Evolutionary conservation across 2,888 invertebrate genomes (phyloP).

Genomic region (Cyrtodaria siliqua): DNA sequence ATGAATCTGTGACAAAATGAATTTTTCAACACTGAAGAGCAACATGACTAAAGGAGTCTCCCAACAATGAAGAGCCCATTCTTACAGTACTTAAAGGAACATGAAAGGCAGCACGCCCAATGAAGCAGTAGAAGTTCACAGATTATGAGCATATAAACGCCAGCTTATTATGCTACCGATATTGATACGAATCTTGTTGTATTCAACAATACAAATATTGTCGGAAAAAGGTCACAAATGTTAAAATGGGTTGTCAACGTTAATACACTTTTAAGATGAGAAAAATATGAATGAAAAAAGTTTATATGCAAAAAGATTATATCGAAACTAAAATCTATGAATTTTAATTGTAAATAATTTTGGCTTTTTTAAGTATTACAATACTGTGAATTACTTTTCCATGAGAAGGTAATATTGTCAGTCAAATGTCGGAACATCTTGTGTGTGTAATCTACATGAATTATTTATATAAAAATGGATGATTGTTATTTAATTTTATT

Average conservation of each 20-base stretch:
- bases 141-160: constrained; percentile 20
- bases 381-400: too few species aligned
- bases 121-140: constrained; percentile 10
- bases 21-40: constrained; percentile 38
- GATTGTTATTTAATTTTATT: too few species aligned
- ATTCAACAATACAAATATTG: constrained; percentile 17
- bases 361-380: too few species aligned
- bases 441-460: too few species aligned
- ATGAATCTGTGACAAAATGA: constrained; percentile 23
- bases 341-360: too few species aligned
- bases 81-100: constrained; percentile 27
- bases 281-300: too few species aligned
- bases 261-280: not conserved
- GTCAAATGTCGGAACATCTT: too few species aligned
- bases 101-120: constrained; percentile 25
- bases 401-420: too few species aligned
- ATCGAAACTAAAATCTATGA: too few species aligned
- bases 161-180: constrained; percentile 28
- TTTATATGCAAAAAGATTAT: too few species aligned
- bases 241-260: constrained; percentile 26
- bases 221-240: constrained; percentile 31
- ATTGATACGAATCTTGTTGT: constrained; percentile 38
- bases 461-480: too few species aligned
- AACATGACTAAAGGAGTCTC: constrained; percentile 30
- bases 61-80: constrained; percentile 30